These are phyloP conservation scores for Lagria hirta DNA, from an alignment of 2,888 invertebrate species.

Conservation along the genomic window DNA sequence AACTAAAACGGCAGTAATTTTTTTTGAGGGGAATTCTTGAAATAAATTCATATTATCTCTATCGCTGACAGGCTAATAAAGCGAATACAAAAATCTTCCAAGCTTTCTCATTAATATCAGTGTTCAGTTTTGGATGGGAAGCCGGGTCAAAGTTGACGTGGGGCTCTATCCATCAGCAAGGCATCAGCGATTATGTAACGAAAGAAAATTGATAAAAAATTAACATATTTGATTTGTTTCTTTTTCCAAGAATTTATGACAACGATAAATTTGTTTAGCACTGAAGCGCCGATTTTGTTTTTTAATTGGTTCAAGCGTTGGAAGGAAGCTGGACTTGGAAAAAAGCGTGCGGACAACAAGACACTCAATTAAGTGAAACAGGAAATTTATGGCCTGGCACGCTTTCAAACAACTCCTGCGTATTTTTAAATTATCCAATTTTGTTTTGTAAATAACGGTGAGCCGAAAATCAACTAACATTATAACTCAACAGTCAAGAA, in stretches of 20 bases:
- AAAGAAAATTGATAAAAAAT: conserved; percentile 10
- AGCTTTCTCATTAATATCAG: conserved; percentile 28
- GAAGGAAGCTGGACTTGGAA: conserved; percentile 14
- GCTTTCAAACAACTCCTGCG: too few species aligned
- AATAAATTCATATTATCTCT: conserved; percentile 31
- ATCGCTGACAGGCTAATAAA: conserved; percentile 32
- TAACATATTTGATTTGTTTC: conserved; percentile 7
- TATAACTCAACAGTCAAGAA: too few species aligned
- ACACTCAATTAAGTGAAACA: conserved; percentile 15
- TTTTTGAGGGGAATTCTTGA: conserved; percentile 11
- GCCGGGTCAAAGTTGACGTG: conserved; percentile 19
- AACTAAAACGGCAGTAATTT: conserved; percentile 13
- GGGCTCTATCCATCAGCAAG: conserved; percentile 13
- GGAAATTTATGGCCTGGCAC: conserved; percentile 18
- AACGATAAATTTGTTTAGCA: conserved; percentile 9
- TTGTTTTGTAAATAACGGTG: too few species aligned
- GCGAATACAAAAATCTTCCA: conserved; percentile 32
- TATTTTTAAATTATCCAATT: too few species aligned
- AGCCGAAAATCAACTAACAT: too few species aligned
- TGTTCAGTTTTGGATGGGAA: conserved; percentile 17
- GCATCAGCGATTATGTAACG: conserved; percentile 12
- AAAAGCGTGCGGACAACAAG: conserved; percentile 7
- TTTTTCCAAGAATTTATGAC: conserved; percentile 6
- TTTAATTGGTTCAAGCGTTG: conserved; percentile 16
- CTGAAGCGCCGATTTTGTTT: conserved; percentile 11